phyloP scores from a whole-genome alignment of 2,888 invertebrate genomes.

The Thera obeliscata region DNA sequence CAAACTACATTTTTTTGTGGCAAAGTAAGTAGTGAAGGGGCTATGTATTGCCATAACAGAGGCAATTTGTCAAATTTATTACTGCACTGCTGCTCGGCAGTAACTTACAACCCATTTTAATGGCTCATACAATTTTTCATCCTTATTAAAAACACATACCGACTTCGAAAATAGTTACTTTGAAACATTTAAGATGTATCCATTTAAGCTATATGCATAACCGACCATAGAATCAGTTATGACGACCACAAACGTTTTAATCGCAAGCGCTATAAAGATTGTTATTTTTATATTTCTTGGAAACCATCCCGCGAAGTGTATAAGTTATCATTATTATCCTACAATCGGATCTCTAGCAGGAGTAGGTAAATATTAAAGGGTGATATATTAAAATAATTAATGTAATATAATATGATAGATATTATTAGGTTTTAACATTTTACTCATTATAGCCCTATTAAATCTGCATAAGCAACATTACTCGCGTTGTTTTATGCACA shows the following conservation, averaged over 20 bases:
- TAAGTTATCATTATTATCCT: too few species aligned
- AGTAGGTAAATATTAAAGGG: too few species aligned
- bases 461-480: slow-evolving; percentile 16
- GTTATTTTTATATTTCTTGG: too few species aligned
- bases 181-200: slow-evolving; percentile 5
- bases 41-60: slow-evolving; percentile 57
- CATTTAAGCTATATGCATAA: background rate
- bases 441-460: slow-evolving; percentile 9
- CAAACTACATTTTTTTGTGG: slow-evolving; percentile 47
- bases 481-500: slow-evolving; percentile 27
- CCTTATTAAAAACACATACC: slow-evolving; percentile 45
- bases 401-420: background rate
- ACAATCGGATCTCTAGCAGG: background rate
- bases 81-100: slow-evolving; percentile 48
- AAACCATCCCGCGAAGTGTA: too few species aligned
- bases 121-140: slow-evolving; percentile 48
- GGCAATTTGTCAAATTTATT: slow-evolving; percentile 62
- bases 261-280: too few species aligned
- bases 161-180: slow-evolving; percentile 29
- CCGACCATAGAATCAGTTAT: too few species aligned
- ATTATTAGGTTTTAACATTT: slow-evolving; percentile 9
- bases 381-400: too few species aligned
- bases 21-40: slow-evolving; percentile 55
- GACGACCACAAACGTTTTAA: too few species aligned
- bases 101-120: slow-evolving; percentile 55